Evolutionary conservation across 1,140 invertebrate species (phyloP).

Genomic region (Phthorimaea operculella): DNA sequence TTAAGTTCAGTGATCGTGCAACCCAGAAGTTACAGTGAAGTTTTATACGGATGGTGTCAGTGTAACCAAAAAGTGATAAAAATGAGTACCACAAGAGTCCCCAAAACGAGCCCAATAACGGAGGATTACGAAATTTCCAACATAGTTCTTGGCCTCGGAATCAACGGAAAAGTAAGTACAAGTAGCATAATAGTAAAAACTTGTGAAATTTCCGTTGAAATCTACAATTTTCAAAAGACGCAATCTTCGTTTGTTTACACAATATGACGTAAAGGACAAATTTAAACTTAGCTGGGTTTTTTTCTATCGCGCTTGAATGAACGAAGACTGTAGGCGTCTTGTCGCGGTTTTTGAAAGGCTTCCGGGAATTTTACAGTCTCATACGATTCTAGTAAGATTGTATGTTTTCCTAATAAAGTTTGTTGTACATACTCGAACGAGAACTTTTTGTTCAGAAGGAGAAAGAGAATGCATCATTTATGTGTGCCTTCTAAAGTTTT

Average conservation of each 20-base stretch:
- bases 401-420: no score
- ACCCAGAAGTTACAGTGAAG: no score
- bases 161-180: constrained; percentile 90
- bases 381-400: no score
- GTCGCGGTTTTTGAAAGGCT: no score
- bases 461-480: no score
- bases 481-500: no score
- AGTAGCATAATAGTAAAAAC: background rate
- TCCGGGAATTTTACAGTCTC: no score
- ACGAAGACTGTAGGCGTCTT: no score
- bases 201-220: background rate
- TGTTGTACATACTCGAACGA: no score
- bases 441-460: no score
- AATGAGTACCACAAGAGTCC: constrained; percentile 63
- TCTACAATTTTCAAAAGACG: background rate
- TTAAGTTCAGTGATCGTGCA: no score
- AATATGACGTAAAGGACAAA: background rate
- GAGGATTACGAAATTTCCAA: constrained; percentile 96
- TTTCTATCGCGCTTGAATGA: no score
- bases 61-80: constrained; percentile 12
- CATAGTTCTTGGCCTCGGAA: constrained; percentile 95
- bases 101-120: constrained; percentile 83
- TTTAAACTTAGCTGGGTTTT: background rate
- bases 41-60: background rate
- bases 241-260: background rate